phyloP scores from a whole-genome alignment of 1,140 invertebrate species.

The Sinonovacula constricta region DNA sequence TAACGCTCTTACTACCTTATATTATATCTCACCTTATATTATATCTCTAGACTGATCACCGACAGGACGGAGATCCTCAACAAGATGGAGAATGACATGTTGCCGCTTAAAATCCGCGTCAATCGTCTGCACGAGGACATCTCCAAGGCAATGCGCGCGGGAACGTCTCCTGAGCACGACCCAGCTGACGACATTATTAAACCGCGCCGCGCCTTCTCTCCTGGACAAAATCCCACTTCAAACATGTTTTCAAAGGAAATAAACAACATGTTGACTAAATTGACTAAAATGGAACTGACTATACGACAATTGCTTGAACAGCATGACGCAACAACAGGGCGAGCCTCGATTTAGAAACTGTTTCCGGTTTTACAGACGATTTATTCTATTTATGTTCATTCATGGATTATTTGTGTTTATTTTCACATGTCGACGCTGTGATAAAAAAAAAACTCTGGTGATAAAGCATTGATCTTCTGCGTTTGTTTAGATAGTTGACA shows the following conservation, averaged over 20 bases:
- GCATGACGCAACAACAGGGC: constrained; percentile 21
- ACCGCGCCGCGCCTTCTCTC: constrained; percentile 12
- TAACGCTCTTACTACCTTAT: no score
- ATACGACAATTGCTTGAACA: constrained; percentile 44
- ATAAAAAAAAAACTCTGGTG: no score
- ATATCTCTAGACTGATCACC: constrained; percentile 37
- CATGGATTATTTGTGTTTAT: no score
- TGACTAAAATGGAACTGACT: constrained; percentile 50
- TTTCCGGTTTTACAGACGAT: no score
- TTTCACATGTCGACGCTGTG: no score
- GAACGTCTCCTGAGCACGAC: constrained; percentile 30
- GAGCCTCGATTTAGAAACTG: constrained; percentile 42
- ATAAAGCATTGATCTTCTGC: no score
- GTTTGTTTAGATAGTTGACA: no score
- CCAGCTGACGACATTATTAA: constrained; percentile 16
- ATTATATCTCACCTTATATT: no score
- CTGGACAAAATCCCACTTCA: neutral
- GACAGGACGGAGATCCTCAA: constrained; percentile 27
- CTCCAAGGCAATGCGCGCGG: constrained; percentile 32
- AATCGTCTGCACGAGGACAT: constrained; percentile 48
- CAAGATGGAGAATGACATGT: constrained; percentile 53
- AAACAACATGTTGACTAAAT: constrained; percentile 35
- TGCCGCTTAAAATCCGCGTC: constrained; percentile 48
- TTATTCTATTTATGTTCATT: no score
- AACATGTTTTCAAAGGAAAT: constrained; percentile 36